Conservation (phyloP, 2,888 invertebrate species). For the Macrophya alboannulata region DNA sequence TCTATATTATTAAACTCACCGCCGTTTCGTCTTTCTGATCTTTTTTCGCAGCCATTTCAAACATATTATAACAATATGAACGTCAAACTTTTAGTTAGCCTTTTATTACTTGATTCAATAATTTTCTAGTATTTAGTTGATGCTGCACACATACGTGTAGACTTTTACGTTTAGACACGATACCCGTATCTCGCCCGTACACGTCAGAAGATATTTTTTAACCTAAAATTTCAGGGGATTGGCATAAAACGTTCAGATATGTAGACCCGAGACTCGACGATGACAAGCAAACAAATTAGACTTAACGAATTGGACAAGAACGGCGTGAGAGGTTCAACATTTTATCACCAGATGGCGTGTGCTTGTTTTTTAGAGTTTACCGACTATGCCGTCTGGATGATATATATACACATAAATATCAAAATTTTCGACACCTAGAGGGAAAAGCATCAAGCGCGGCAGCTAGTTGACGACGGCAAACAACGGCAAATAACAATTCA, state of each 20-base stretch:
- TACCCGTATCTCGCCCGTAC: too few species aligned
- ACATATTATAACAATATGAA: constrained; percentile 59
- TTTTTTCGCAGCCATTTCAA: constrained; percentile 64
- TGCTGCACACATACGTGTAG: too few species aligned
- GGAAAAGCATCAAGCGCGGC: constrained; percentile 11
- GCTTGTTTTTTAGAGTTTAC: not conserved
- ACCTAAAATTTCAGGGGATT: too few species aligned
- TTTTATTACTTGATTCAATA: not conserved
- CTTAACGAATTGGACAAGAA: too few species aligned
- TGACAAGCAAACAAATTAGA: too few species aligned
- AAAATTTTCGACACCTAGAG: not conserved
- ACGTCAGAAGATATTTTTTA: too few species aligned
- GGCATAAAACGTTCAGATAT: too few species aligned
- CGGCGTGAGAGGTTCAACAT: not conserved
- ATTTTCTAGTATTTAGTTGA: not conserved
- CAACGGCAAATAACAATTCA: constrained; percentile 2
- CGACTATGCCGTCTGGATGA: not conserved
- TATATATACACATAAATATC: not conserved
- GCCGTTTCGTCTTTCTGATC: constrained; percentile 64
- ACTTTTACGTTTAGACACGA: too few species aligned
- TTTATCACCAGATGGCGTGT: not conserved
- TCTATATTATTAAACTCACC: constrained; percentile 58
- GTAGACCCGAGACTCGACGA: too few species aligned
- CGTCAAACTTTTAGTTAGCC: not conserved
- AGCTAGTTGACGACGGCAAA: not conserved